Evolutionary conservation across 2,113 vertebrate species (phyloP), one percentile per base, ranked within the genome.

Genomic region (Nerophis ophidion): DNA sequence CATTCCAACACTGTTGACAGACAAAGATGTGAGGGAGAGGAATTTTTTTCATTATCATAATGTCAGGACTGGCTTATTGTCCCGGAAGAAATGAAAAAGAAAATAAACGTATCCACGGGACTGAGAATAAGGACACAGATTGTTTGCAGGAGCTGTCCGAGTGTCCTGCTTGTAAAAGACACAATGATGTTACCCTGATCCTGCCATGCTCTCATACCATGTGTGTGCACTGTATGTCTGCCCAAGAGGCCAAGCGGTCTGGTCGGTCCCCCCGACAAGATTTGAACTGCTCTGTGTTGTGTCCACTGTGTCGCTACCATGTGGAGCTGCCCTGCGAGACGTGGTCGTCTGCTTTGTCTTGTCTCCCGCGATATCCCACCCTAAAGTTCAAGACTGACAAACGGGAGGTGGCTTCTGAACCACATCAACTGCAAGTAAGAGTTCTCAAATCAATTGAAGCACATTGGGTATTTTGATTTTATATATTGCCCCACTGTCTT

Each of bases 121-220:
- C 45, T 44, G 34, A 58, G 8, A 57, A 74, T 1, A 68, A 59
- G 26, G 52, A 47, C n/a, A 46, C 7, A 9, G 60, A 65, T 5
- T 65, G n/a, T 33, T 48, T 65, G 57, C 49, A 65, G 45, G 54
- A 62, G 13, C 49, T 63, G 3, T 76, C 78, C 36, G 0, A 5
- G 12, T 91, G 89, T 59, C 80, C 76, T 2, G 70, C 75, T 15
- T 91, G 88, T 59, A 62, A 61, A 7, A 61, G 42, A 12, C 60
- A 8, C 1, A 70, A 54, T 34, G 77, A 79, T 9, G n/a, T 63
- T 0, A 62, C 70, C 17, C 66, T 86, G 66, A 81, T 90, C 59
- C 72, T 91, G 50, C 87, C 89, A 4, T 91, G 87, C 65, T 88
- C 87, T 44, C 87, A 89, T 63, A 71, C 71, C 19, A 67, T 89